Percentiles rank a stretch among this genome's conserved stretches.
Conservation (phyloP, 2,888 invertebrate genomes). For the Invenusta paracnida region DNA sequence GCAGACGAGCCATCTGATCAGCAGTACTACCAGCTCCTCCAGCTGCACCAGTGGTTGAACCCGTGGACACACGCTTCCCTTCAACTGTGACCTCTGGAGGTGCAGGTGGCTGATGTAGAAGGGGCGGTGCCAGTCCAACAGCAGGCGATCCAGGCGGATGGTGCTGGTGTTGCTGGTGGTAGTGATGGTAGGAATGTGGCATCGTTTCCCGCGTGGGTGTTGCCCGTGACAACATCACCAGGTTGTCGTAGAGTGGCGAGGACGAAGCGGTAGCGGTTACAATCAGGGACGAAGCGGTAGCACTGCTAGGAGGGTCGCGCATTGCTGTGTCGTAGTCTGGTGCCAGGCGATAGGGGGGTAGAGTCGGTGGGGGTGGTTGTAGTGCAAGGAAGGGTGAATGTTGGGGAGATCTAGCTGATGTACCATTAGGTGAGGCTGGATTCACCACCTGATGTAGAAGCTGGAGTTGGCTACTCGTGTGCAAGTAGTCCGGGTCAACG, state of each 20-base stretch:
- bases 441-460: neutral
- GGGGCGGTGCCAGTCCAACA: neutral
- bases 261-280: neutral
- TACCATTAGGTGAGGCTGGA: neutral
- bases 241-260: neutral
- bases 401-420: neutral
- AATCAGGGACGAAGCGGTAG: neutral
- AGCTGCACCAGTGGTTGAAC: neutral
- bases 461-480: neutral
- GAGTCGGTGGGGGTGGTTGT: neutral
- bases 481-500: neutral
- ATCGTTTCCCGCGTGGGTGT: no score
- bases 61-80: neutral
- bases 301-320: neutral
- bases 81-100: no score
- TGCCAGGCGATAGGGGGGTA: neutral
- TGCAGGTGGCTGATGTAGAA: neutral
- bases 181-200: no score
- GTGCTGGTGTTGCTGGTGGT: no score
- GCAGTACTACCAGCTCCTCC: no score
- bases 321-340: constrained; percentile 18
- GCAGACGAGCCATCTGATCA: neutral
- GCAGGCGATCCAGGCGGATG: neutral
- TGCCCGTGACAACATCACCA: neutral
- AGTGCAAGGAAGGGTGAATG: neutral